Conservation (phyloP, 1,140 invertebrate genomes). For the Diuraphis noxia region DNA sequence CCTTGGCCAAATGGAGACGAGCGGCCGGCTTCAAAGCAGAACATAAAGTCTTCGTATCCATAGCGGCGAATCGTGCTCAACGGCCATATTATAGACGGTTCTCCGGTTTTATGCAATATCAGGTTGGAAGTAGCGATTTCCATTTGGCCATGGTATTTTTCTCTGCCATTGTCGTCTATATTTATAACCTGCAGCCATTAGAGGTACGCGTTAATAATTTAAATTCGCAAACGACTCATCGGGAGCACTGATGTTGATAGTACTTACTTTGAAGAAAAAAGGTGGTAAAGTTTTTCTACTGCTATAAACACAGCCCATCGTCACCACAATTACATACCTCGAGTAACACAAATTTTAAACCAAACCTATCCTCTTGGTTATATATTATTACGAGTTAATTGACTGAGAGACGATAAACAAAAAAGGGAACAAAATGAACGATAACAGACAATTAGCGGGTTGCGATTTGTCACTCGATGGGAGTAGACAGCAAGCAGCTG, state of each 20-base stretch:
- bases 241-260: background rate
- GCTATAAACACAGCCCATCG: constrained; percentile 47
- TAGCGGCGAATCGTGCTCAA: constrained; percentile 88
- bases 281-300: constrained; percentile 20
- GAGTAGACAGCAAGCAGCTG: too few species aligned
- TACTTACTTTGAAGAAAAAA: constrained; percentile 34
- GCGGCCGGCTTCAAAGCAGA: constrained; percentile 95
- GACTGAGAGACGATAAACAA: too few species aligned
- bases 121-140: constrained; percentile 86
- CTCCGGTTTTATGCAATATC: constrained; percentile 76
- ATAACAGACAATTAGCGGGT: too few species aligned
- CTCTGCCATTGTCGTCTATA: constrained; percentile 74
- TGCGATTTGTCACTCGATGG: too few species aligned
- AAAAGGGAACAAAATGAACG: too few species aligned
- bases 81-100: constrained; percentile 84
- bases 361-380: background rate
- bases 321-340: background rate
- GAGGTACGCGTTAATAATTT: background rate
- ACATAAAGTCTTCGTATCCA: constrained; percentile 87
- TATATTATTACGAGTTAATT: too few species aligned
- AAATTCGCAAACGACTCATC: background rate
- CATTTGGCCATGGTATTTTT: constrained; percentile 77
- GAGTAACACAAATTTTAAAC: background rate
- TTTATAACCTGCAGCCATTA: constrained; percentile 69
- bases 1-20: constrained; percentile 90